Evolutionary conservation across 1,140 invertebrate species (phyloP), one percentile per base, ranked within the genome.

Genomic region (Sarcophaga bullata): DNA sequence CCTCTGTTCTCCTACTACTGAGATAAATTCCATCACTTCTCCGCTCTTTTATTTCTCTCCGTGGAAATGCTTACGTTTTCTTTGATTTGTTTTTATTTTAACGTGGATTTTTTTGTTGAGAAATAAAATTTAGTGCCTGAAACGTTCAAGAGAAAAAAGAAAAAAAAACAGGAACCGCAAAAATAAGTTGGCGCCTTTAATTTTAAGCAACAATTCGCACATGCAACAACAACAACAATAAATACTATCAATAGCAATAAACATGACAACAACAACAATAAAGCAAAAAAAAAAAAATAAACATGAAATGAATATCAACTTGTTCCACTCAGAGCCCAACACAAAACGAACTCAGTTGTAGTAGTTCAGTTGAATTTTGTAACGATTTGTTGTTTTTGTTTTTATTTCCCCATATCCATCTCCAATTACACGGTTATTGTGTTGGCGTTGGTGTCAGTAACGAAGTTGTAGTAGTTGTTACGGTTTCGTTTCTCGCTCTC

Each of bases 251-350:
- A 17, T 49, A 50, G 13, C 25, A 37, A 37, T 37, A 37, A 37
- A 37, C 25, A 72, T 72, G 52, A 72, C 8, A 25, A 9, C 8
- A 25, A 78, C 47, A 13, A 7, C 15, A 48, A 48, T 50, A 25
- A 52, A 76, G 9, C 17, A 78, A 78, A 52, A 49, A 25, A 52
- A 76, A n/a, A 48, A 78, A 78, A 52, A 49, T 17, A 78, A 78
- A 78, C 75, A 78, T 78, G 75, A 19, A 78, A 78, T 17, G 49
- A 78, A 78, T 78, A 78, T 78, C 75, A 78, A 78, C 75, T 52
- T 68, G 54, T 58, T 58, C 54, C 15, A 37, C 25, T 37, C 25
- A 37, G 25, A 37, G 25, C 25, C 25, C 25, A 37, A 37, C 25
- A 37, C 25, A 37, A 37, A 1, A 4, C 25, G 4, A 4, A 1